Base-by-base conservation (phyloP, 37 sponge, comb jelly and placozoan genomes). In the Cladorhizidae sp. region DNA sequence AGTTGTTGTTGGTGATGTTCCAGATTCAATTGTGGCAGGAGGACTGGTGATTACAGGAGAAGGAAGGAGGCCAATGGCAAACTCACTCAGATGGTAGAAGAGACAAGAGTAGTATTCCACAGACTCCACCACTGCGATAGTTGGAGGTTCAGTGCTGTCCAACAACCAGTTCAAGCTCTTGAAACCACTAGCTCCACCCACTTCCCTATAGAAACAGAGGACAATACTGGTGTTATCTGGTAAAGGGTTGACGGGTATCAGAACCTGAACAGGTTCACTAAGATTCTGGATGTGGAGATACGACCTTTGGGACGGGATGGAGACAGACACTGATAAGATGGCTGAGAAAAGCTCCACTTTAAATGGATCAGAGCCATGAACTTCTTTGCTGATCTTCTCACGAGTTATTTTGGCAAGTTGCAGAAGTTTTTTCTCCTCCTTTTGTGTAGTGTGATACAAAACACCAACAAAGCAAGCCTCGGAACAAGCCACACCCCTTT, bases 71-170 rank as follows among this genome's bases (percentile, higher is more conserved):
- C 92, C 92, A 49, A 86, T 42, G 18, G 64, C 81, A 79, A 87
- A 91, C 23, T 91, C 84, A 31, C 84, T 87, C 18, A 91, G 67
- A 49, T 91, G 92, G 50, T 54, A 67, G 79, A 69, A 91, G 15
- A 52, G 25, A 42, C 92, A 91, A 1, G 35, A 23, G n/a, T 40
- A 73, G 40, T 74, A 83, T 0, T 32, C 15, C 2, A n/a, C 33
- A 11, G 72, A 76, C 2, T 73, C 52, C 0, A 85, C 28, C 35
- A 20, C 50, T 1, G 33, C 57, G 14, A 6, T 70, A 32, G 14
- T 17, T 52, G 87, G 83, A 45, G 79, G 40, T 12, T 29, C n/a
- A 7, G 64, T 67, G 43, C 31, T 59, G 58, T 91, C 87, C 2
- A 86, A 25, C 55, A 40, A 50, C 91, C 91, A 91, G 28, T 42